phyloP scores from a whole-genome alignment of 2,113 vertebrate genomes.

The Xiphophorus hellerii region DNA sequence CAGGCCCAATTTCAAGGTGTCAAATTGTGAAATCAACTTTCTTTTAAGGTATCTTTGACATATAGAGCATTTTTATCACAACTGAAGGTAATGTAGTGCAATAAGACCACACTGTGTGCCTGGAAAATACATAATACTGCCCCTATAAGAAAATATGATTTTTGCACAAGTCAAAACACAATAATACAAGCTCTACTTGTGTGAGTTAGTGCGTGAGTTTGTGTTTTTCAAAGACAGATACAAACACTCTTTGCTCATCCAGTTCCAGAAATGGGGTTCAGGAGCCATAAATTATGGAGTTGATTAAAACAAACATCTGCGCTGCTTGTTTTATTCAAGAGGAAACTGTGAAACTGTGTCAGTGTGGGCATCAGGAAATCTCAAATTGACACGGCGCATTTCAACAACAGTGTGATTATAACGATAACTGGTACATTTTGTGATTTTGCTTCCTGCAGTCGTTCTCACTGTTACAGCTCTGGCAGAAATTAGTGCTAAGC shows the following conservation, averaged over 20 bases:
- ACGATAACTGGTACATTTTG: neutral
- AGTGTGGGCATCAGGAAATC: neutral
- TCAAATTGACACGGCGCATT: neutral
- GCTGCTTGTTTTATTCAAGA: neutral
- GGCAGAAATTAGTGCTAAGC: neutral
- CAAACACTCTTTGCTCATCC: neutral
- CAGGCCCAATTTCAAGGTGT: too few relatives aligned
- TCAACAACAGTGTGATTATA: neutral
- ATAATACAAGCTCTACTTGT: neutral
- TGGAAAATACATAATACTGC: too few relatives aligned
- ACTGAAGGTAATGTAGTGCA: too few relatives aligned
- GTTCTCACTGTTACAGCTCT: neutral
- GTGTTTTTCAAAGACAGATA: neutral
- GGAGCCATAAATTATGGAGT: constrained; percentile 6
- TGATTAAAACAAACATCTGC: constrained; percentile 17
- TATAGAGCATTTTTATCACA: too few relatives aligned
- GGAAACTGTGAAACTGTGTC: neutral
- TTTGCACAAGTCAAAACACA: neutral
- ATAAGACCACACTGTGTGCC: too few relatives aligned
- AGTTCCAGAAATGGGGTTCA: neutral
- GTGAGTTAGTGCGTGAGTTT: neutral
- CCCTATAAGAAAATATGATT: neutral
- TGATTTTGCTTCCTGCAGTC: neutral
- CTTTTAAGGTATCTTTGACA: too few relatives aligned
- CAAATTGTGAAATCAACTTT: too few relatives aligned